Conservation (phyloP, 2,888 invertebrate genomes). For the Caenorhabditis sp. region DNA sequence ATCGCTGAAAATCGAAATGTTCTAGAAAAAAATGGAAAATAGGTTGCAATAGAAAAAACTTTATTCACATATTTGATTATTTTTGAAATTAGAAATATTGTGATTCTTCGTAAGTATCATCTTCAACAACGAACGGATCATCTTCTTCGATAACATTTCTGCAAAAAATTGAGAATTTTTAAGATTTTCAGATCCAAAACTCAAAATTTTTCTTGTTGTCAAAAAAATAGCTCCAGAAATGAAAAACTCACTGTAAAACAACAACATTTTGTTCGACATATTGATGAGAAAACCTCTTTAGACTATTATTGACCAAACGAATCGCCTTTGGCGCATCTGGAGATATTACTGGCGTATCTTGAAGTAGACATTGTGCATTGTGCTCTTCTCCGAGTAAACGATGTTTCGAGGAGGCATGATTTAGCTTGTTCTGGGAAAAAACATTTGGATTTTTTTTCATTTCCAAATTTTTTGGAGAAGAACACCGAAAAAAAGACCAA, state of each 20-base stretch:
- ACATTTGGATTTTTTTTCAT: neutral
- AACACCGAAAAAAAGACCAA: too few species aligned
- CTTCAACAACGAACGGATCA: neutral
- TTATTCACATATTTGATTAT: neutral
- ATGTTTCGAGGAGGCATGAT: conserved; percentile 42
- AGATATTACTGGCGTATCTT: conserved; percentile 38
- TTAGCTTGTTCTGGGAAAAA: conserved; percentile 45
- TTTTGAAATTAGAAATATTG: neutral
- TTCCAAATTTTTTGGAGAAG: neutral
- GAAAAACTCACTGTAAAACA: neutral
- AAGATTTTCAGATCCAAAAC: too few species aligned
- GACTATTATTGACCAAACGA: conserved; percentile 13
- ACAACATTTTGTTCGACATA: neutral
- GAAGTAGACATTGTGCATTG: conserved; percentile 45
- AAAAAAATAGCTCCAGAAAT: too few species aligned
- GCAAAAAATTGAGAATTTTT: neutral
- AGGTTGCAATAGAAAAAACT: too few species aligned
- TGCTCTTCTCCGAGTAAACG: conserved; percentile 41
- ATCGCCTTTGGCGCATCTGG: conserved; percentile 41
- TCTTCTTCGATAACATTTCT: neutral
- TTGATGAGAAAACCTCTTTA: neutral
- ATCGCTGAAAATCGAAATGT: neutral
- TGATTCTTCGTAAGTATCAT: neutral
- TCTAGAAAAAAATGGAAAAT: neutral
- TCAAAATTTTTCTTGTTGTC: too few species aligned